Conservation (phyloP, 2,888 invertebrate genomes). For the Pasiphila rectangulata region DNA sequence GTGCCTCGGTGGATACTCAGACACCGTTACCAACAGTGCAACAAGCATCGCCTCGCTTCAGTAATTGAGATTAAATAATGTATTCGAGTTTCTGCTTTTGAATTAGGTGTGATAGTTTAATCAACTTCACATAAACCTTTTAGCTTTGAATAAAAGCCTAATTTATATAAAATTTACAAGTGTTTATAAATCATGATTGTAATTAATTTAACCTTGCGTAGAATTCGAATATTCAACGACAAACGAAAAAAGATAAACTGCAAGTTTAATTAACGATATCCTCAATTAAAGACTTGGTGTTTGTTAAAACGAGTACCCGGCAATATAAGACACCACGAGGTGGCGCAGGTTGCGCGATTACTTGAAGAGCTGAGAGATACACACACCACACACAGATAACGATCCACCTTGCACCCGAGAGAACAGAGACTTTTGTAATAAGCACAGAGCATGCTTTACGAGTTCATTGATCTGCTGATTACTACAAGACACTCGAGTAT, state of each 20-base stretch:
- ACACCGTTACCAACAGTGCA: slow-evolving; percentile 3
- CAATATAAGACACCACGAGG: slow-evolving; percentile 33
- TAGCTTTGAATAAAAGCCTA: too few species aligned
- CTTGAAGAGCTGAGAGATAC: slow-evolving; percentile 16
- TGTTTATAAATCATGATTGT: too few species aligned
- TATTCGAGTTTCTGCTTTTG: neutral
- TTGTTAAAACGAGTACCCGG: slow-evolving; percentile 22
- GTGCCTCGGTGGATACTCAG: slow-evolving; percentile 5
- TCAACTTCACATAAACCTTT: too few species aligned
- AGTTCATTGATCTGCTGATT: slow-evolving; percentile 20
- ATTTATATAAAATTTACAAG: too few species aligned
- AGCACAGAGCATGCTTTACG: slow-evolving; percentile 8
- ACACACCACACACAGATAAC: slow-evolving; percentile 21
- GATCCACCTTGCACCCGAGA: slow-evolving; percentile 4
- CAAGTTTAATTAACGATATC: neutral
- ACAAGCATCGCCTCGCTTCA: slow-evolving; percentile 1
- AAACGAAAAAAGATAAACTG: too few species aligned
- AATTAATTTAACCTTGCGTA: too few species aligned
- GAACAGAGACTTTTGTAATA: slow-evolving; percentile 9
- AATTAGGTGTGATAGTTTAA: too few species aligned
- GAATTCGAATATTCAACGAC: too few species aligned
- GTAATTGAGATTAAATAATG: neutral
- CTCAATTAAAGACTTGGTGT: slow-evolving; percentile 5
- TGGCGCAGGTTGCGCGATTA: slow-evolving; percentile 27
- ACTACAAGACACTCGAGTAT: slow-evolving; percentile 4